Evolutionary conservation across 1,140 invertebrate genomes (phyloP), one percentile per base, ranked within the genome.

Genomic region (Hydropsyche tenuis): DNA sequence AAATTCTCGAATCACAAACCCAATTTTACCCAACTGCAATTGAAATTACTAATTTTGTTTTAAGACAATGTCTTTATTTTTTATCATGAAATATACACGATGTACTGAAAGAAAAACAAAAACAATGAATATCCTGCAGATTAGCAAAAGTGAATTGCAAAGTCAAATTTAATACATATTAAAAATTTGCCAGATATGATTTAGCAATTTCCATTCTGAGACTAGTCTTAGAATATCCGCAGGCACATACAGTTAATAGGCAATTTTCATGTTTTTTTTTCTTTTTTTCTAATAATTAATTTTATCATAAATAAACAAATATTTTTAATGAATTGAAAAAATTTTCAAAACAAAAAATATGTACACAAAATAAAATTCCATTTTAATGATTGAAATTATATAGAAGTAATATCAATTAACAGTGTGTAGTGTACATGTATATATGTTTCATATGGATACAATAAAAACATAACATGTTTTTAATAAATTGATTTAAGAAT

Each of bases 401-500:
- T n/a, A 23, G 25, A 60, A 60, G 25, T 60, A 60, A 60, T 60
- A 60, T 60, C 56, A 60, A 20, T 18, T 25, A 60, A 60, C 48
- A 53, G 18, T 53, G 16, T 18, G 48, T 53, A 18, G 48, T 53
- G 48, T 53, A 53, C 48, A 53, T 53, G 48, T 60, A 25, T 25
- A 20, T 56, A 60, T 25, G 51, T 23, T 22, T 25, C 9, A 60
- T 23, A 12, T 25, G 56, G 22, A 60, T 60, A 60, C 23, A 60
- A 14, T 60, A 43, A 65, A 65, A 65, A 65, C 60, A 51, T 14
- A 65, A 65, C 63, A 65, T 23, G 11, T 65, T 43, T 60, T 27
- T 7, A 60, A 60, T 23, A 48, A 68, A 45, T 72, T 73, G 56
- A 70, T 48, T 73, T 77, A 74, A 74, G 73, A 78, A 73, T 81